Evolutionary conservation across 2,797 vertebrate species (phyloP).

Genomic region (Halcyon leucocephala): DNA sequence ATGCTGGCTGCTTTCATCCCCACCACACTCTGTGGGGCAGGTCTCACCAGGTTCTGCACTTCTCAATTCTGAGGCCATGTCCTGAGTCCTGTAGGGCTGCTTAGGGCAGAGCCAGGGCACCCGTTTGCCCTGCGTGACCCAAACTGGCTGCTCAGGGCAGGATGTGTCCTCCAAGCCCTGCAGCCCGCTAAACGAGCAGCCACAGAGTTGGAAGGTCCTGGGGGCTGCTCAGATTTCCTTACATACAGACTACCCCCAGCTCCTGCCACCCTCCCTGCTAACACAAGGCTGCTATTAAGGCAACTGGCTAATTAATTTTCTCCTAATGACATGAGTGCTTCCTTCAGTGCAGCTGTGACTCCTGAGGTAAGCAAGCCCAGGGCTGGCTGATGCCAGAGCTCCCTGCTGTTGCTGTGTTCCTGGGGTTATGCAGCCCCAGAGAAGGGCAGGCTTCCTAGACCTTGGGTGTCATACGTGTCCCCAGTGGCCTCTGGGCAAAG

Average conservation of each 20-base stretch:
- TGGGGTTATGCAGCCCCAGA: neutral
- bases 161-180: neutral
- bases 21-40: neutral
- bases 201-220: neutral
- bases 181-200: neutral
- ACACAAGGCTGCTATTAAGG: neutral
- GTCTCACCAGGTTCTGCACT: neutral
- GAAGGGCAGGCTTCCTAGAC: neutral
- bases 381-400: slow-evolving; percentile 23
- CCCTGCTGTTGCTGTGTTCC: neutral
- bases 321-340: neutral
- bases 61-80: accelerated
- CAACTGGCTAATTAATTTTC: slow-evolving; percentile 42
- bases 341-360: slow-evolving; percentile 37
- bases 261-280: neutral
- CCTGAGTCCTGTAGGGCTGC: neutral
- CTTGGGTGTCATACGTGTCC: neutral
- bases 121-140: accelerated
- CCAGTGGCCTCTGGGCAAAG: neutral
- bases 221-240: neutral
- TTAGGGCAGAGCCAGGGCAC: neutral
- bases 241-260: neutral
- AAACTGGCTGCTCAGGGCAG: neutral
- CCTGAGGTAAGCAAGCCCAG: neutral
- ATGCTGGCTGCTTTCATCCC: neutral